These are phyloP conservation scores for Dendronephthya gigantea DNA, from an alignment of 64 coral and sea anemone genomes.

Conservation along the genomic window DNA sequence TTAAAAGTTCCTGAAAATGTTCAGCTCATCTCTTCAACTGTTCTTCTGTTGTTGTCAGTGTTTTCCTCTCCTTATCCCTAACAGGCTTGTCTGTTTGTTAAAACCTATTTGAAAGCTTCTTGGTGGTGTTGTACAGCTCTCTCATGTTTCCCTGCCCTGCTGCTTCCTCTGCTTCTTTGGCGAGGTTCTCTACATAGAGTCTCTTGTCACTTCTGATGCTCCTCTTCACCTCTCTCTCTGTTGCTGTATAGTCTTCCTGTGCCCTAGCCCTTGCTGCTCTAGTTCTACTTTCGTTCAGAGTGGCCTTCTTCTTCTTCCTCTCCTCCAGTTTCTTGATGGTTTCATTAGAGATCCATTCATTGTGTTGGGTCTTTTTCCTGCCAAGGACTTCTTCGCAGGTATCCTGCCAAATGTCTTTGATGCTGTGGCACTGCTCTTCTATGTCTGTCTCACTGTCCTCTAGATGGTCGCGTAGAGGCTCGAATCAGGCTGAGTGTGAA, in stretches of 20 bases:
- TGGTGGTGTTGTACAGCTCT: background rate
- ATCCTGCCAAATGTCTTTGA: slow-evolving; percentile 37
- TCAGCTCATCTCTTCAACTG: background rate
- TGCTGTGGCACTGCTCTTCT: slow-evolving; percentile 43
- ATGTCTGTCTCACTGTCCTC: slow-evolving; percentile 9
- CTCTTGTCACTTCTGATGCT: background rate
- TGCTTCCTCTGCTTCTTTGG: slow-evolving; percentile 12
- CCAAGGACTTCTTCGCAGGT: slow-evolving; percentile 31
- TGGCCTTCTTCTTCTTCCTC: background rate
- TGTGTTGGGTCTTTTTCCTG: slow-evolving; percentile 13
- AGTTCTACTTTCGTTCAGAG: background rate
- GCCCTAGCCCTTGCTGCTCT: background rate
- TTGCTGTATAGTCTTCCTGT: background rate
- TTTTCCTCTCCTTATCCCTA: slow-evolving; percentile 10
- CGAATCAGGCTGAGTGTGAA: background rate
- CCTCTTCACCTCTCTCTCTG: background rate
- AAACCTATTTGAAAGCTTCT: background rate
- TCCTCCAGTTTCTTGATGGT: slow-evolving; percentile 15
- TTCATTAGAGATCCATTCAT: background rate
- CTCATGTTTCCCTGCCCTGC: background rate
- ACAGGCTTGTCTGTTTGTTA: background rate
- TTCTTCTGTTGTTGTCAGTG: background rate
- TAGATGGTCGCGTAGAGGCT: background rate
- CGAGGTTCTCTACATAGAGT: background rate
- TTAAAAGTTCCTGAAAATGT: background rate